A percentile compares a stretch with the other conserved stretches of the same genome.
These are phyloP conservation scores for Mungos mungo DNA, from an alignment of 2,113 vertebrate genomes.

Conservation along the genomic window DNA sequence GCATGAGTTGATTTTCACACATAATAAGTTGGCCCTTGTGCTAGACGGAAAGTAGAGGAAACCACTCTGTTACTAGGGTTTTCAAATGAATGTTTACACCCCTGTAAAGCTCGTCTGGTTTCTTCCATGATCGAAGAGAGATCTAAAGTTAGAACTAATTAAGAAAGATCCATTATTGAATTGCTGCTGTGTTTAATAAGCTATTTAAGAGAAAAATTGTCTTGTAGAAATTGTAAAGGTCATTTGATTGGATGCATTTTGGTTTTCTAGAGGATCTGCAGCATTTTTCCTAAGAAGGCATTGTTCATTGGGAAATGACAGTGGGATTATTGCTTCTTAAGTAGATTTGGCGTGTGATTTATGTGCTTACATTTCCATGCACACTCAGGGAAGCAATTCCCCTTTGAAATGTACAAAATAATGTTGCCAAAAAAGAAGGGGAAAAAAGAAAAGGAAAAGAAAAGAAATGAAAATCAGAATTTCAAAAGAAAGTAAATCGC, in stretches of 20 bases:
- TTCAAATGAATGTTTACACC: conserved; percentile 40
- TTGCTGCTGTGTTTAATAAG: neutral
- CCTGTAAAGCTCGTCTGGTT: neutral
- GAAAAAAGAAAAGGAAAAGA: neutral
- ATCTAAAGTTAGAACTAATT: conserved; percentile 26
- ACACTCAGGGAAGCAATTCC: conserved; percentile 21
- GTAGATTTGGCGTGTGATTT: conserved; percentile 36
- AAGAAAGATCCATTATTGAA: conserved; percentile 19
- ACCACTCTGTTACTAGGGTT: neutral
- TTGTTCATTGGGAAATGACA: neutral
- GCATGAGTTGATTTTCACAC: conserved; percentile 19
- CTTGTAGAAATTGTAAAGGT: conserved; percentile 32
- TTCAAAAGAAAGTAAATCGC: conserved; percentile 52
- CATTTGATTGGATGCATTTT: conserved; percentile 41
- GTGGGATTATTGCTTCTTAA: neutral
- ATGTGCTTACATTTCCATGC: conserved; percentile 46
- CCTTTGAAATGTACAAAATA: conserved; percentile 56
- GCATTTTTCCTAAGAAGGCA: conserved; percentile 40
- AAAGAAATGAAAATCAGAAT: conserved; percentile 3
- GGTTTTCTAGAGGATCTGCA: conserved; percentile 19
- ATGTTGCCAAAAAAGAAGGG: neutral
- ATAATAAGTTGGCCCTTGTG: neutral
- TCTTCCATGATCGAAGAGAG: neutral
- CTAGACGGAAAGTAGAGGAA: neutral
- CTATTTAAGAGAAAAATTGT: conserved; percentile 38